Evolutionary conservation across 2,888 invertebrate genomes (phyloP).

Genomic region (Standfussiana lucernea): DNA sequence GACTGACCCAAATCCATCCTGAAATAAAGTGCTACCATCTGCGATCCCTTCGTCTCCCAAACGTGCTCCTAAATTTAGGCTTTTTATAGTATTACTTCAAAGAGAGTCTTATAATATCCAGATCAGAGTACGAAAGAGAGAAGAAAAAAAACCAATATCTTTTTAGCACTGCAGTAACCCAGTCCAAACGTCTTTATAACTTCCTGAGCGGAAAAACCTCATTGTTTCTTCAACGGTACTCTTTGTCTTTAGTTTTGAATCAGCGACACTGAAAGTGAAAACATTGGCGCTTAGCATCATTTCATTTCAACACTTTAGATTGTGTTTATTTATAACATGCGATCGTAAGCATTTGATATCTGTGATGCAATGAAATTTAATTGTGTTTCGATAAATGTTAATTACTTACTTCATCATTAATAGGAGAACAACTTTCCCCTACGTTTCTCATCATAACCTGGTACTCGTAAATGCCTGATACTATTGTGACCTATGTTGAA

Average conservation of each 20-base stretch:
- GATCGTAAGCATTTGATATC: neutral
- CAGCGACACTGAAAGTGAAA: slow-evolving; percentile 10
- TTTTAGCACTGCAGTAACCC: slow-evolving; percentile 12
- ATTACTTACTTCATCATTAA: neutral
- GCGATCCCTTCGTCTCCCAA: slow-evolving; percentile 7
- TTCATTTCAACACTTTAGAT: neutral
- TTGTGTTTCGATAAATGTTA: neutral
- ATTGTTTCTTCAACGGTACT: slow-evolving; percentile 14
- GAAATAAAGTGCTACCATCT: slow-evolving; percentile 18
- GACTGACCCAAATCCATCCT: slow-evolving; percentile 26
- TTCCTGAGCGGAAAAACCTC: slow-evolving; percentile 6
- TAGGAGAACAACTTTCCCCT: neutral
- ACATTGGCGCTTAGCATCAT: neutral
- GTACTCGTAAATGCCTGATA: neutral
- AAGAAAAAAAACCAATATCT: neutral
- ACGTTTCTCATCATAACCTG: neutral
- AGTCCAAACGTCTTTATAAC: slow-evolving; percentile 17
- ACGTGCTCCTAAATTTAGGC: neutral
- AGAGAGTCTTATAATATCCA: neutral
- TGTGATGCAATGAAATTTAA: slow-evolving; percentile 6
- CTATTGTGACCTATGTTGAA: neutral
- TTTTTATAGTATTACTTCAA: slow-evolving; percentile 18
- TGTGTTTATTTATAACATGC: slow-evolving; percentile 34
- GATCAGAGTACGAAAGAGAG: neutral
- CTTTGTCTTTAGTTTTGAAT: slow-evolving; percentile 43